A percentile compares a stretch with the other conserved stretches of the same genome.
These are phyloP conservation scores for Melieria crassipennis DNA, from an alignment of 2,888 invertebrate genomes.

Conservation along the genomic window DNA sequence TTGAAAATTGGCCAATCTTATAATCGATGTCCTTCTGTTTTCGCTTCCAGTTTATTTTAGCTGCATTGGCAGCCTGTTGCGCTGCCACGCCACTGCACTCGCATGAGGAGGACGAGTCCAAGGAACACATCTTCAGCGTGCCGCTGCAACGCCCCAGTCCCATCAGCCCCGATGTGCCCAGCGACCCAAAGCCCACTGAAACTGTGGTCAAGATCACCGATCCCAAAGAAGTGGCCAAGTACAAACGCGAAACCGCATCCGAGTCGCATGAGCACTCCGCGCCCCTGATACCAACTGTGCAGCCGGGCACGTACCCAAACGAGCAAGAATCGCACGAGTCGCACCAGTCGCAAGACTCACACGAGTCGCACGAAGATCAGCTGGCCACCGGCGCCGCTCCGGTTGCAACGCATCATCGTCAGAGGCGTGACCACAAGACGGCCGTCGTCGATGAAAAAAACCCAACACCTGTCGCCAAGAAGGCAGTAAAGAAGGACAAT, in stretches of 20 bases:
- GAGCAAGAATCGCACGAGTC: background rate
- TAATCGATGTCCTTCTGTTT: slow-evolving; percentile 25
- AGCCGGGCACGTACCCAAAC: background rate
- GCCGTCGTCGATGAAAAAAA: slow-evolving; percentile 1
- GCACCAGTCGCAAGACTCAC: background rate
- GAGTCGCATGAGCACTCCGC: slow-evolving; percentile 20
- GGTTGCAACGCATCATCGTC: slow-evolving; percentile 35
- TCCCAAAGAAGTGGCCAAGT: slow-evolving; percentile 42
- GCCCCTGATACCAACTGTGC: slow-evolving; percentile 14
- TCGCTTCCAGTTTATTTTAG: slow-evolving; percentile 49
- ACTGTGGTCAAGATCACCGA: slow-evolving; percentile 46
- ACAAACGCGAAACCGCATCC: slow-evolving; percentile 40
- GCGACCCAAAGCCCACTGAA: slow-evolving; percentile 55
- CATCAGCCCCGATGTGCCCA: slow-evolving; percentile 54
- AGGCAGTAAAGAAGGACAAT: background rate
- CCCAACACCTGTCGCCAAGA: background rate
- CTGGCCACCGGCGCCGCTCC: background rate
- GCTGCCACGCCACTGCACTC: slow-evolving; percentile 51
- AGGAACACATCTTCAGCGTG: background rate
- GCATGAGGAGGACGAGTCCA: slow-evolving; percentile 12
- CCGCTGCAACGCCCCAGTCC: slow-evolving; percentile 51
- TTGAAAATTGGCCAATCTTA: background rate
- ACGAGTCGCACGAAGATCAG: slow-evolving; percentile 1
- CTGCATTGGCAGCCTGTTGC: slow-evolving; percentile 48
- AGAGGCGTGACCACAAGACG: slow-evolving; percentile 43